Evolutionary conservation across 2,888 invertebrate genomes (phyloP), one percentile per base, ranked within the genome.

Genomic region (Pemphredon lugubris): DNA sequence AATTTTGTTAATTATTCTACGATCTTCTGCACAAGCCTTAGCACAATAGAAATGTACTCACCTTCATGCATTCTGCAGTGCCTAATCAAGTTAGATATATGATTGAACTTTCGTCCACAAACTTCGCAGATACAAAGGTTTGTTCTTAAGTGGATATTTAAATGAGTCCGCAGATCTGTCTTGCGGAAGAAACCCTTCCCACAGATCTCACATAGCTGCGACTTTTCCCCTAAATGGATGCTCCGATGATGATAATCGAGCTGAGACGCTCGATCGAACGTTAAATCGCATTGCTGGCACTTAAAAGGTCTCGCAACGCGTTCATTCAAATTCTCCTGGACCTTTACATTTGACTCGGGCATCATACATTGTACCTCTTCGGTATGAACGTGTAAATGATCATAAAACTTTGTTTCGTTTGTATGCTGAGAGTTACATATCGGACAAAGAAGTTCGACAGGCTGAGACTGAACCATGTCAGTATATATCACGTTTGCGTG

Each of bases 141-240:
- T n/a, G 88, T 88, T 11, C 90, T 89, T 37, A 90, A 73, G 71
- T 90, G 90, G 53, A 89, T 86, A 57, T 90, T 90, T n/a, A 90
- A 80, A 67, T 90, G 90, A 2, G 88, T 90, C 18, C 86, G 85
- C 20, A 90, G 78, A 53, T 90, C 90, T 2, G 85, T 86, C 37
- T 85, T 86, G 0, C 89, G 82, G 54, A 90, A 90, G 54, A 89
- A 89, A 11, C 86, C 84, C 58, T 89, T 88, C 2, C 83, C 84
- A 44, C 89, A 89, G 9, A 89, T 86, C 51, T 88, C 87, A 55
- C 89, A 89, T 5, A 85, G 73, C 50, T 89, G 88, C 0, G 87
- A 86, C 26, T 86, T 88, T 69, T 89, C 89, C 0, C 85, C 83
- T 13, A 85, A 64, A 66, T 90, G 90, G 13, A 88, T 82, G 53